Conservation (phyloP, 2,797 vertebrate genomes). For the Pygocentrus nattereri region DNA sequence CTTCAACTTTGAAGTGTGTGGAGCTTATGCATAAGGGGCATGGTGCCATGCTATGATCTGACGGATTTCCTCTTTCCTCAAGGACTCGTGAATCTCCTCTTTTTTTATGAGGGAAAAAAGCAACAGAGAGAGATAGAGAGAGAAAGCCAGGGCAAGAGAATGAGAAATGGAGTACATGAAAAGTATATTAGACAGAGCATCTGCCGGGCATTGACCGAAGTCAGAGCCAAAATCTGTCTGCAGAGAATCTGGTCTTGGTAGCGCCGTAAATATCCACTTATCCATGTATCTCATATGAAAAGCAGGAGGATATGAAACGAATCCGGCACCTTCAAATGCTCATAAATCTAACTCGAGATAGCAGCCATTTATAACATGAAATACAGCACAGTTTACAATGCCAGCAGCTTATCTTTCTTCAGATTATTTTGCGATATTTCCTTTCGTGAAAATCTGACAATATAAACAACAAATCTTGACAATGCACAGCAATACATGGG, state of each 20-base stretch:
- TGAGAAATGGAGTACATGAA: constrained; percentile 71
- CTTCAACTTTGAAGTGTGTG: constrained; percentile 81
- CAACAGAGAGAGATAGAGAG: neutral
- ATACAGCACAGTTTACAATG: constrained; percentile 60
- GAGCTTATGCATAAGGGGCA: constrained; percentile 78
- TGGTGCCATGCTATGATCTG: constrained; percentile 76
- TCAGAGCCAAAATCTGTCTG: constrained; percentile 83
- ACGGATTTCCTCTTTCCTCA: constrained; percentile 80
- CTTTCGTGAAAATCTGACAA: constrained; percentile 10
- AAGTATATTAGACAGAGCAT: constrained; percentile 71
- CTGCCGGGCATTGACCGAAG: constrained; percentile 78
- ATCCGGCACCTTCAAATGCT: constrained; percentile 72
- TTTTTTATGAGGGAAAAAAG: constrained; percentile 41
- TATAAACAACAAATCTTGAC: too few relatives aligned
- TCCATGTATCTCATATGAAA: constrained; percentile 78
- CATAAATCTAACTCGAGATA: constrained; percentile 61
- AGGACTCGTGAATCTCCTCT: constrained; percentile 68
- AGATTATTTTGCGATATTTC: constrained; percentile 25
- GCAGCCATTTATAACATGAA: constrained; percentile 66
- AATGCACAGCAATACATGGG: neutral
- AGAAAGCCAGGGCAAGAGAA: constrained; percentile 64
- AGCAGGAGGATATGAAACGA: constrained; percentile 78
- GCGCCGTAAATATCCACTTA: constrained; percentile 80
- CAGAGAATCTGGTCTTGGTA: constrained; percentile 84
- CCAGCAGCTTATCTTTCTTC: constrained; percentile 31